Evolutionary conservation across 2,797 vertebrate species (phyloP).

Genomic region (Oreonectes daqikongensis): DNA sequence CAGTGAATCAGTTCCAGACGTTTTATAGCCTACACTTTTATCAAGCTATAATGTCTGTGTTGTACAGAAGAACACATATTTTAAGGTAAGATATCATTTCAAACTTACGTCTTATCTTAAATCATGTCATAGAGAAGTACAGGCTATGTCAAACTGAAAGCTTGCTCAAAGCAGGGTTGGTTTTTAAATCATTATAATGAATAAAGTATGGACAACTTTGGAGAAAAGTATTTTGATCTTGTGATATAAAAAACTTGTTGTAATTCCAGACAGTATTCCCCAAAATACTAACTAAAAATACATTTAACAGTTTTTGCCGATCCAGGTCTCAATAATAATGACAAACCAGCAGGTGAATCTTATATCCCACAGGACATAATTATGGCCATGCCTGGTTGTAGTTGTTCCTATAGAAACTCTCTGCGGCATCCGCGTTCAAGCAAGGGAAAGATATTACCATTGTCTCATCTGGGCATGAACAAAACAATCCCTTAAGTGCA

Average conservation of each 20-base stretch:
- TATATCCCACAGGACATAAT: conserved; percentile 72
- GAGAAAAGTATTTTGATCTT: too few relatives aligned
- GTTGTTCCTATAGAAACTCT: conserved; percentile 81
- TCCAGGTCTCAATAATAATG: neutral
- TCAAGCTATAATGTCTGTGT: conserved; percentile 34
- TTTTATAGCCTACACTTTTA: neutral
- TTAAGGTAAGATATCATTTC: conserved; percentile 59
- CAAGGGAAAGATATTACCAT: conserved; percentile 63
- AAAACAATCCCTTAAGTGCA: conserved; percentile 53
- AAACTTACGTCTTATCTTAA: neutral
- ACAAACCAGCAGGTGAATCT: conserved; percentile 41
- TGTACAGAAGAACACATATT: conserved; percentile 51
- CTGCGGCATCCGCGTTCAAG: conserved; percentile 55
- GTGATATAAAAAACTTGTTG: too few relatives aligned
- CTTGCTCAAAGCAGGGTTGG: neutral
- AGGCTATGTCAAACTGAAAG: neutral
- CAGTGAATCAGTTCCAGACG: neutral
- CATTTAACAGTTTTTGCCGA: neutral
- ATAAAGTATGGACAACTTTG: neutral
- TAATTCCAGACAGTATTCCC: neutral
- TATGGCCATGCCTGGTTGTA: conserved; percentile 72
- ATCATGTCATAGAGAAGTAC: neutral
- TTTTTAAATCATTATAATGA: neutral
- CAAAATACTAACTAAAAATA: neutral
- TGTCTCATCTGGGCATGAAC: conserved; percentile 39